Conservation (phyloP, 1,140 invertebrate genomes). For the Bactericera cockerelli region DNA sequence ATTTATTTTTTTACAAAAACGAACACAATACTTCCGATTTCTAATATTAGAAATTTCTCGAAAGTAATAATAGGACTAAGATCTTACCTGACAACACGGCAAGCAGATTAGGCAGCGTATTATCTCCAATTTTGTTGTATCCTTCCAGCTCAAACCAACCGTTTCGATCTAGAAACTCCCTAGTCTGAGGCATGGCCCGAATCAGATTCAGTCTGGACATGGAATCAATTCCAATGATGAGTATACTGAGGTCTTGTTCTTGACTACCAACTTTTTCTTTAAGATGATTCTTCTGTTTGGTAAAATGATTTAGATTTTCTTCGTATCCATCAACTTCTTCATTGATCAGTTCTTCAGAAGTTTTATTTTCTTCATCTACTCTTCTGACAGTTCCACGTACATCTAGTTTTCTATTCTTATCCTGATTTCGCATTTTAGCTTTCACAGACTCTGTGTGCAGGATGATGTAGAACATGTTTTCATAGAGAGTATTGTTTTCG, state of each 20-base stretch:
- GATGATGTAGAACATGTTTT: conserved; percentile 23
- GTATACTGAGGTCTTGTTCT: conserved; percentile 18
- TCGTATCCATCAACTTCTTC: too few species aligned
- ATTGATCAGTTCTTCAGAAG: neutral
- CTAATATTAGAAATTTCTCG: too few species aligned
- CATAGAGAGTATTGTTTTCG: conserved; percentile 23
- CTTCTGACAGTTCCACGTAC: too few species aligned
- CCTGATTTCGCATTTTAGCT: neutral
- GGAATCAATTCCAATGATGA: conserved; percentile 36
- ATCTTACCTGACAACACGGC: conserved; percentile 28
- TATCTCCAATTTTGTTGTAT: conserved; percentile 31
- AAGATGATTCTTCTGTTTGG: neutral
- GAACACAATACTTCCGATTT: too few species aligned
- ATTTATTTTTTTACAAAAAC: too few species aligned
- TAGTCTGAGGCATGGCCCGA: conserved; percentile 36
- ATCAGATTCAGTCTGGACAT: conserved; percentile 40
- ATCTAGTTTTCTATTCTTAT: neutral
- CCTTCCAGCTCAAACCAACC: conserved; percentile 29
- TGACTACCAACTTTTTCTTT: too few species aligned
- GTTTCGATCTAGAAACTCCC: conserved; percentile 30
- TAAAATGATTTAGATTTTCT: neutral
- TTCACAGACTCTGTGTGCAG: neutral
- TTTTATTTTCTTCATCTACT: too few species aligned
- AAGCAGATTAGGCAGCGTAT: conserved; percentile 32
- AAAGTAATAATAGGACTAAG: too few species aligned